Base-by-base conservation (phyloP, 2,113 vertebrate species). In the Tupaia tana region DNA sequence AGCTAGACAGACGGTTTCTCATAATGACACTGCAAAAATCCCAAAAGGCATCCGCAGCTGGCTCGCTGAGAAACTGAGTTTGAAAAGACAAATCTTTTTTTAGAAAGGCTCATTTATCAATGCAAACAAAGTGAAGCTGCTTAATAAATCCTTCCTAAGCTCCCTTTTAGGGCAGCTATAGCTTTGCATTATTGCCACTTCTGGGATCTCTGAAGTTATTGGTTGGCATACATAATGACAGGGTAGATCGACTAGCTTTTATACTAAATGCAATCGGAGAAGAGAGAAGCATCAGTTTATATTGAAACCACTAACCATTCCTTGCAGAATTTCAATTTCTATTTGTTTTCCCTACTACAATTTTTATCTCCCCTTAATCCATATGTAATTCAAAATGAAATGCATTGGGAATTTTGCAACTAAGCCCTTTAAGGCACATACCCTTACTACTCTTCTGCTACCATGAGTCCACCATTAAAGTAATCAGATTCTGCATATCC, bases 81-180 rank as follows among this genome's bases (percentile, higher is more conserved):
- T 73, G 74, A 52, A 69, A 84, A 73, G 69, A 97, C 71, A 31
- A 85, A 92, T 31, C 66, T 19, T 43, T 67, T 85, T 58, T 92
- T 67, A 94, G 95, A 91, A 98, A 96, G 95, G 86, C 93, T 98
- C 97, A 96, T 98, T 98, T 97, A 96, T 98, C 98, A 98, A 92
- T 59, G 93, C 96, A 97, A 96, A 96, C 94, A 96, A 78, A 34
- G 77, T 93, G 96, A 96, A 98, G 95, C 95, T 78, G 24, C 22
- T 98, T 87, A 93, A 97, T 98, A 98, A 96, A 97, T 97, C 89
- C 87, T 87, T 82, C 96, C 90, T 77, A 82, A 66, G 77, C 24
- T 77, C 79, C 66, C 34, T 1, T 89, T 97, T 96, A 87, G 89
- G 80, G 86, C 91, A 80, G 89, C 56, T 29, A 24, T 29, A 54